Evolutionary conservation across 1,140 invertebrate species (phyloP).

Genomic region (Marisa cornuarietis): DNA sequence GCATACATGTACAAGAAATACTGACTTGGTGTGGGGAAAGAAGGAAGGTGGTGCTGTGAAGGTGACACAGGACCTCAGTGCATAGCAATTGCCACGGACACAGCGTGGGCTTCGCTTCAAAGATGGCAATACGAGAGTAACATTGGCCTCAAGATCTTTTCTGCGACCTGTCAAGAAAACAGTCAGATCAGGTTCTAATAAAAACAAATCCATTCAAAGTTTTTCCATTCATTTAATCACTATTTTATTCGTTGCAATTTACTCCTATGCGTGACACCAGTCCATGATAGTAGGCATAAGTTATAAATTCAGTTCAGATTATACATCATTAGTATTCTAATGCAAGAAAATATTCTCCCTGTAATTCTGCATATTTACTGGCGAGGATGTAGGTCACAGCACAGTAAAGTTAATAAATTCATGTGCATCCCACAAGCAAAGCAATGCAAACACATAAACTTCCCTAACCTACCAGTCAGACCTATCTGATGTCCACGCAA

Average conservation of each 20-base stretch:
- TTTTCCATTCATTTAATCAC: too few relatives aligned
- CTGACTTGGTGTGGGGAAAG: conserved; percentile 56
- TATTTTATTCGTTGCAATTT: too few relatives aligned
- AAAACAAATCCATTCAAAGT: too few relatives aligned
- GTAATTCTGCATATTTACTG: too few relatives aligned
- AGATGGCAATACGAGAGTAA: conserved; percentile 52
- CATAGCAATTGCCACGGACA: conserved; percentile 29
- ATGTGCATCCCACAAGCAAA: background rate
- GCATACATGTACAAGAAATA: background rate
- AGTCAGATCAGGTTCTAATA: background rate
- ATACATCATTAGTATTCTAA: too few relatives aligned
- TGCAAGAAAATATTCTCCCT: too few relatives aligned
- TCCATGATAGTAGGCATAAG: too few relatives aligned
- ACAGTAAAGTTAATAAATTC: too few relatives aligned
- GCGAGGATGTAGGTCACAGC: too few relatives aligned
- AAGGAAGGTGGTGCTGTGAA: conserved; percentile 52
- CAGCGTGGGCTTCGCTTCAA: conserved; percentile 50
- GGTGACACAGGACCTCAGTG: conserved; percentile 54
- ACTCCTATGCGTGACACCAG: too few relatives aligned
- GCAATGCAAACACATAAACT: background rate
- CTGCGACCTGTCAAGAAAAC: conserved; percentile 40
- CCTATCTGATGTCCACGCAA: conserved; percentile 52
- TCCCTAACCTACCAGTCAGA: conserved; percentile 43
- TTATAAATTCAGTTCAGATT: too few relatives aligned
- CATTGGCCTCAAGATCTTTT: conserved; percentile 44